Conservation (phyloP, 2,888 invertebrate species). For the Synergus gifuensis region DNA sequence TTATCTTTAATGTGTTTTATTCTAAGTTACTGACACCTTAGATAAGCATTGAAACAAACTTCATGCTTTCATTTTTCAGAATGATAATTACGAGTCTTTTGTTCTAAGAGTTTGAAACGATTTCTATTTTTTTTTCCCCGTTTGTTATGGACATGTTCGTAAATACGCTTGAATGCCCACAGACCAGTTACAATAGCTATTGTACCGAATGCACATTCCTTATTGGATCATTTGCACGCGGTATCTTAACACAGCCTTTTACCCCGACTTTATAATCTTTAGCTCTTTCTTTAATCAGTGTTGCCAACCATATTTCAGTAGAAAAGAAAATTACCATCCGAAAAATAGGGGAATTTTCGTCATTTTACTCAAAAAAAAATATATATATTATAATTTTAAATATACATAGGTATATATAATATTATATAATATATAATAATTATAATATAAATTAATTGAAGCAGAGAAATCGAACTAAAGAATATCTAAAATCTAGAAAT, state of each 20-base stretch:
- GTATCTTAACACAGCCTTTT: slow-evolving; percentile 4
- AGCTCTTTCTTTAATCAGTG: neutral
- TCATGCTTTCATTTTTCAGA: slow-evolving; percentile 1
- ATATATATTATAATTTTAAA: neutral
- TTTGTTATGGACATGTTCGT: neutral
- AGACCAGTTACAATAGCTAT: slow-evolving; percentile 33
- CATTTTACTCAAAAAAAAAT: neutral
- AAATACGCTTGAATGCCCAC: slow-evolving; percentile 34
- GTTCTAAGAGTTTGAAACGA: slow-evolving; percentile 21
- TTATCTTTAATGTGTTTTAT: neutral
- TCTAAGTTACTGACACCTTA: slow-evolving; percentile 1
- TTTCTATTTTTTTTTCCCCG: neutral
- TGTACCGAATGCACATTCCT: slow-evolving; percentile 38
- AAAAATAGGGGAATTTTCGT: neutral
- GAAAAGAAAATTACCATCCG: neutral
- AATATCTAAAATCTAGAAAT: too few relatives aligned
- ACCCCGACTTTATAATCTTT: neutral
- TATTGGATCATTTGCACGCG: slow-evolving; percentile 38
- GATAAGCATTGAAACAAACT: slow-evolving; percentile 14
- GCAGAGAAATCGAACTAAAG: too few relatives aligned
- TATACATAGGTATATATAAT: too few relatives aligned
- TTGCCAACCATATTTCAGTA: neutral
- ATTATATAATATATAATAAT: too few relatives aligned
- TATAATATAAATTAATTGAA: too few relatives aligned
- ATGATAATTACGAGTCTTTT: slow-evolving; percentile 35